These are phyloP conservation scores for Pygoscelis antarcticus DNA, from an alignment of 2,113 vertebrate species.

Conservation along the genomic window DNA sequence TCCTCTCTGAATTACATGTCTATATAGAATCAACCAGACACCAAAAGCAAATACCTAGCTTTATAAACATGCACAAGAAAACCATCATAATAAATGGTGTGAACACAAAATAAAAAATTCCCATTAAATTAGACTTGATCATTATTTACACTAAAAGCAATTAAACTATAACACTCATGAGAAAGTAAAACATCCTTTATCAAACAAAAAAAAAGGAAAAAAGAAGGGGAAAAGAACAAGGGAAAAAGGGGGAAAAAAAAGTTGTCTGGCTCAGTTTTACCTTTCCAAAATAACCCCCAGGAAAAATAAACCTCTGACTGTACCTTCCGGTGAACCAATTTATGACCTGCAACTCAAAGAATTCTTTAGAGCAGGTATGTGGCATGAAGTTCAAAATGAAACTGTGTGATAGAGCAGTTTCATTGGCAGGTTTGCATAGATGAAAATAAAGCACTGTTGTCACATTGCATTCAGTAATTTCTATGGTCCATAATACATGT, in stretches of 20 bases:
- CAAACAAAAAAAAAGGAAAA: neutral
- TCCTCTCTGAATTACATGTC: neutral
- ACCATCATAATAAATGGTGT: neutral
- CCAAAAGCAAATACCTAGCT: neutral
- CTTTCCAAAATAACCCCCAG: neutral
- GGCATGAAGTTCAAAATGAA: neutral
- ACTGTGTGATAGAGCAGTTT: neutral
- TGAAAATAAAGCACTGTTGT: neutral
- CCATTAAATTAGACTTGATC: neutral
- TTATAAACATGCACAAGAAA: neutral
- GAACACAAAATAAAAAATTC: neutral
- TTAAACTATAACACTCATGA: neutral
- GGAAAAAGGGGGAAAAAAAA: too few relatives aligned
- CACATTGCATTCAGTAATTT: neutral
- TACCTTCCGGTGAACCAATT: neutral
- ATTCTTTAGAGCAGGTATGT: neutral
- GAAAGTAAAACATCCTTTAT: neutral
- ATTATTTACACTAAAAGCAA: neutral
- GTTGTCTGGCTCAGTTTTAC: neutral
- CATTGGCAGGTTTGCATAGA: neutral
- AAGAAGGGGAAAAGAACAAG: too few relatives aligned
- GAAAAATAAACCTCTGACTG: neutral
- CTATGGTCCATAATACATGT: neutral
- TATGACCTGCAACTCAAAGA: neutral
- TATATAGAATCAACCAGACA: neutral